Conservation (phyloP, 2,113 vertebrate genomes). For the Crotalus horridus region DNA sequence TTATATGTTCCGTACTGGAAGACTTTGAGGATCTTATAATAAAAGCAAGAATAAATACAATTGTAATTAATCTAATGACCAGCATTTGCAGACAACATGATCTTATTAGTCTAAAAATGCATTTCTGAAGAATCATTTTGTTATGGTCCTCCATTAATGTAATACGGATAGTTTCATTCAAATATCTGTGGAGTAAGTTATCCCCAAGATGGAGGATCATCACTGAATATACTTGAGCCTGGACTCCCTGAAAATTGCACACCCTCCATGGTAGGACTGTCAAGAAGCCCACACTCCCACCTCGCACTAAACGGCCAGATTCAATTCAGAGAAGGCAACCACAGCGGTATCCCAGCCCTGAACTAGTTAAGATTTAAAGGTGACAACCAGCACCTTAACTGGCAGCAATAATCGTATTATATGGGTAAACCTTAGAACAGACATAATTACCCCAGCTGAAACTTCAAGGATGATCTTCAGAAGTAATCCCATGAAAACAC, state of each 20-base stretch:
- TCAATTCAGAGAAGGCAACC: not conserved
- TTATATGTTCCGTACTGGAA: not conserved
- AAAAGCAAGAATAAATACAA: not conserved
- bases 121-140: not conserved
- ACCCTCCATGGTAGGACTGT: not conserved
- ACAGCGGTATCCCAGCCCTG: not conserved
- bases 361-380: not conserved
- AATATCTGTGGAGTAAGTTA: not conserved
- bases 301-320: not conserved
- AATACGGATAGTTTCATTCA: not conserved
- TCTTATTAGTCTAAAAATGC: not conserved
- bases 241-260: not conserved
- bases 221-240: not conserved
- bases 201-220: not conserved
- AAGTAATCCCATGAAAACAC: not conserved
- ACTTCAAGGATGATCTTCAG: not conserved
- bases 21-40: not conserved
- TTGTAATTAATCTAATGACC: not conserved
- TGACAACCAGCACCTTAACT: not conserved
- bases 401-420: not conserved
- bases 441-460: not conserved
- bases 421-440: not conserved
- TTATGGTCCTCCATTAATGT: not conserved
- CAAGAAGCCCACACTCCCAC: not conserved
- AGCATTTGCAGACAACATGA: not conserved